These are phyloP conservation scores for Sminthurides bifidus DNA, from an alignment of 1,140 invertebrate species.

Conservation along the genomic window DNA sequence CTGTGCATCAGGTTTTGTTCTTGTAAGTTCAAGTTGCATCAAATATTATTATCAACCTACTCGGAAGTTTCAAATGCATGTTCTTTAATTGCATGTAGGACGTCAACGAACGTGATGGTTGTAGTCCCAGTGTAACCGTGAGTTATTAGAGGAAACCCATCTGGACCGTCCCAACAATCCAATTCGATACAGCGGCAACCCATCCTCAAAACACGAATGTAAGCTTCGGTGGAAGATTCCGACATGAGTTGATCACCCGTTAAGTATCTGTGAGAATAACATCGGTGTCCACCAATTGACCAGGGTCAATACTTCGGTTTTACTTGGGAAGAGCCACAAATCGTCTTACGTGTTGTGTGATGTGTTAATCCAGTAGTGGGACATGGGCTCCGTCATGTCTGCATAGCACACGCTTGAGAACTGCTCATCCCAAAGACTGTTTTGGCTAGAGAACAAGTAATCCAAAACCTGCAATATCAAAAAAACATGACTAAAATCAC, in stretches of 20 bases:
- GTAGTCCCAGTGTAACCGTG: slow-evolving; percentile 97
- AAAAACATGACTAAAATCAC: not conserved
- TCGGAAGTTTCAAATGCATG: slow-evolving; percentile 89
- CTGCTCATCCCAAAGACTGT: slow-evolving; percentile 72
- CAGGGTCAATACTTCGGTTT: not conserved
- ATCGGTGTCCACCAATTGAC: no score
- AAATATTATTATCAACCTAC: slow-evolving; percentile 38
- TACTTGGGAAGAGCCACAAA: not conserved
- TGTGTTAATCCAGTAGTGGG: slow-evolving; percentile 93
- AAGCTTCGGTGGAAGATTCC: slow-evolving; percentile 92
- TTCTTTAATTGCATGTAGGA: slow-evolving; percentile 87
- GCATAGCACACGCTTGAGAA: slow-evolving; percentile 67
- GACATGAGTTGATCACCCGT: slow-evolving; percentile 95
- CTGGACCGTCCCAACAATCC: slow-evolving; percentile 95
- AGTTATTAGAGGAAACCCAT: slow-evolving; percentile 84
- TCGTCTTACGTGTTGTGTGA: slow-evolving; percentile 85
- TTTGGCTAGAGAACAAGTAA: slow-evolving; percentile 87
- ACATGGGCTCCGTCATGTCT: slow-evolving; percentile 82
- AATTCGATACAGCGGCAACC: slow-evolving; percentile 96
- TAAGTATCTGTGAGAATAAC: slow-evolving; percentile 58
- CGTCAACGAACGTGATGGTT: slow-evolving; percentile 91
- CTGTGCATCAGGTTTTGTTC: not conserved
- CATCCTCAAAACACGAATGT: slow-evolving; percentile 73
- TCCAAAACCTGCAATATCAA: slow-evolving; percentile 60
- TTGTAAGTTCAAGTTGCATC: not conserved